Evolutionary conservation across 2,888 invertebrate genomes (phyloP), one percentile per base, ranked within the genome.

Genomic region (Tenthredo distinguenda): DNA sequence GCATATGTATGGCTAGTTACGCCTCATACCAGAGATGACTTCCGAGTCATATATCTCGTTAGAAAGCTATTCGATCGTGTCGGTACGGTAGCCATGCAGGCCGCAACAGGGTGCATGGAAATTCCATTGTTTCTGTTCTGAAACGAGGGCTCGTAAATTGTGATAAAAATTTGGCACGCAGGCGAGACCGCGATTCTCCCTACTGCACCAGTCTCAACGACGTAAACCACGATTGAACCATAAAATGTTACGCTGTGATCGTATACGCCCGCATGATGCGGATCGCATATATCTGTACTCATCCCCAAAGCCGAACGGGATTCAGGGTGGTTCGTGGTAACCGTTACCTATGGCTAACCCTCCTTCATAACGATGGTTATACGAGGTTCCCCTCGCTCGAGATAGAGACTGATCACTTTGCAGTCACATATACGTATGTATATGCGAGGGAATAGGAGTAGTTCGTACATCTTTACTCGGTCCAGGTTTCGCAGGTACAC

Each of bases 161-260:
- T 31, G 47, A 83, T 83, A 83, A 83, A 83, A 83, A 83, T 83
- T 83, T 71, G 83, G 83, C 71, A 83, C 83, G 68, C 47, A 47
- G 12, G 68, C 34, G 47, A 37, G 31, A 68, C 83, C 47, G 40
- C 58, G 58, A 77, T 77, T 31, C 26, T 77, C 50, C 50, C 55
- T 47, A 55, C 58, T 62, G 37, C 62, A n/a, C 18, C n/a, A 58
- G 40, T 81, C 81, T 81, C 40, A 65, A n/a, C 81, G 83, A 47
- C 47, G 68, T 83, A 83, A 83, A 83, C 83, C 83, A 68, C 68
- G 83, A 68, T 83, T 68, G 40, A 83, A 83, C 83, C 83, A 83
- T 83, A 83, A 83, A 83, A 65, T 83, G 47, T 50, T 68, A 65
- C 47, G 62, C 12, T 34, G 68, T 58, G 68, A 83, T 83, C 40